These are phyloP conservation scores for Reticulitermes speratus DNA, from an alignment of 1,140 invertebrate species.

Conservation along the genomic window DNA sequence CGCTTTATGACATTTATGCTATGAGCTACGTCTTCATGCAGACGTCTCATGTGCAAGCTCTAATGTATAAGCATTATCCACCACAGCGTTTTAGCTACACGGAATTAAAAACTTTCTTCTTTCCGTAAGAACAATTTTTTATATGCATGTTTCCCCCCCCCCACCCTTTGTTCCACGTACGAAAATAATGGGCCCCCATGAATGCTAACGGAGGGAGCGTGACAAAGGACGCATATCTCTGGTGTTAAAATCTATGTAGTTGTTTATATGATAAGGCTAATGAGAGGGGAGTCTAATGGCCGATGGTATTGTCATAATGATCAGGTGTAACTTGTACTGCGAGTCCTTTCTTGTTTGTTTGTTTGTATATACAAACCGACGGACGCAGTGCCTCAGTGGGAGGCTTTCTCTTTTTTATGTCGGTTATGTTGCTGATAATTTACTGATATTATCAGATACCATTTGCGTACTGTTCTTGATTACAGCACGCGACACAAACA, in stretches of 20 bases:
- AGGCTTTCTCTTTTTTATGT: background rate
- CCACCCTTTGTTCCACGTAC: background rate
- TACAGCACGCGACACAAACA: background rate
- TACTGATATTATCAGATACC: background rate
- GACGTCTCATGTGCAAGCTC: background rate
- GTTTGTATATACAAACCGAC: background rate
- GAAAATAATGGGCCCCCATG: background rate
- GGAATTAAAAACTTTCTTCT: conserved; percentile 9
- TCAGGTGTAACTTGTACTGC: background rate
- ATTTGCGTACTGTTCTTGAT: background rate
- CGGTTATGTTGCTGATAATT: conserved; percentile 11
- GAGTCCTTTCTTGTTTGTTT: background rate
- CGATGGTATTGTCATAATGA: background rate
- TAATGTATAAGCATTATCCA: background rate
- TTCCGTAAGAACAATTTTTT: conserved; percentile 3
- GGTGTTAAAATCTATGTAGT: background rate
- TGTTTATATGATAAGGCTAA: background rate
- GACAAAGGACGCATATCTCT: background rate
- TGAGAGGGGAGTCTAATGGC: background rate
- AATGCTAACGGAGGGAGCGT: background rate
- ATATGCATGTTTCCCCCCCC: background rate
- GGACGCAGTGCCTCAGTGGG: background rate
- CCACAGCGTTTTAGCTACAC: background rate
- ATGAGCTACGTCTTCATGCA: too few species aligned
- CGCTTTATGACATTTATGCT: too few species aligned